Evolutionary conservation across 2,797 vertebrate species (phyloP).

Genomic region (Otolemur crassicaudatus): DNA sequence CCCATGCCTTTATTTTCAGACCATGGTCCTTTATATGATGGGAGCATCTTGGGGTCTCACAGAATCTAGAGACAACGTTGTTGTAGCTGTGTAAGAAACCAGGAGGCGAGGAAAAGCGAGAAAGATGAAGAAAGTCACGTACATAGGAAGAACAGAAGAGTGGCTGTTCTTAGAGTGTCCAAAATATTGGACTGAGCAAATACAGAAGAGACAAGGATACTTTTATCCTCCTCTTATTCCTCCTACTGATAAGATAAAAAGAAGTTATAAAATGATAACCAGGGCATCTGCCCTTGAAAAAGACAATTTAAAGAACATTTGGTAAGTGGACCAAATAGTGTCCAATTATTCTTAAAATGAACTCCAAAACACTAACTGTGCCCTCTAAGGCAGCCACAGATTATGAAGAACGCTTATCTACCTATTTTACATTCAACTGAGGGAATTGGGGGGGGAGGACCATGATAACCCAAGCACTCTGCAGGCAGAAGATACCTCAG

Average conservation of each 20-base stretch:
- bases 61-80: not conserved
- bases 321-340: not conserved
- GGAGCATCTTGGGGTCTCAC: not conserved
- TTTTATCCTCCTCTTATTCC: not conserved
- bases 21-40: fast-evolving
- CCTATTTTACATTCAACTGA: not conserved
- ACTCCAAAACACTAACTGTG: constrained; percentile 21
- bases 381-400: not conserved
- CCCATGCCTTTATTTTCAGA: not conserved
- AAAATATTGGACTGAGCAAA: not conserved
- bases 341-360: constrained; percentile 25
- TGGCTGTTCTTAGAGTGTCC: not conserved
- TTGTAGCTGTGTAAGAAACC: not conserved
- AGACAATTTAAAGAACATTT: not conserved
- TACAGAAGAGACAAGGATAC: not conserved
- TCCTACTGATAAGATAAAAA: not conserved
- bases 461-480: not conserved
- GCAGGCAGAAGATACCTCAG: not conserved
- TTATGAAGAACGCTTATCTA: not conserved
- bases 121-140: not conserved
- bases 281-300: not conserved
- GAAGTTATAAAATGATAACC: not conserved
- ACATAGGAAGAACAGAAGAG: not conserved
- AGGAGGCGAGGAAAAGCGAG: not conserved
- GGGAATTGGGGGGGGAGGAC: not conserved